A percentile compares a stretch with the other conserved stretches of the same genome.
phyloP scores from a whole-genome alignment of 2,888 invertebrate species.

The Drosophila subquinaria region DNA sequence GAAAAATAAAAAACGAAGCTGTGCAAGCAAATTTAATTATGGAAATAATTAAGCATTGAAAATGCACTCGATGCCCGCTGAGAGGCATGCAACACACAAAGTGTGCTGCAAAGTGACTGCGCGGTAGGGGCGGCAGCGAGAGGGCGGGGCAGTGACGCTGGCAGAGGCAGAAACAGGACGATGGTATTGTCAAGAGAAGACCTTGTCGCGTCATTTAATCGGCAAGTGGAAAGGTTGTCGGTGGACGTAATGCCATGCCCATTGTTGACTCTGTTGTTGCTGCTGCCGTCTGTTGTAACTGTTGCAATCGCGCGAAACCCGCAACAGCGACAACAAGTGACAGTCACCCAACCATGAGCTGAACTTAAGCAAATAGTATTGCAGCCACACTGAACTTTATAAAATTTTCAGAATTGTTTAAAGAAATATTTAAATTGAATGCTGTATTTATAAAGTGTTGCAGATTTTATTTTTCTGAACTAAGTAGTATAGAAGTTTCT shows the following conservation, averaged over 20 bases:
- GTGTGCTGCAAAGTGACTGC: constrained; percentile 5
- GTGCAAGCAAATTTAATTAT: constrained; percentile 77
- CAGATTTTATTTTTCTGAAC: background rate
- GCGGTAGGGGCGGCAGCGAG: background rate
- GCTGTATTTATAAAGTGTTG: too few species aligned
- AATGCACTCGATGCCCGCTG: constrained; percentile 62
- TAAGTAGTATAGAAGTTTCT: background rate
- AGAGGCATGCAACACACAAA: constrained; percentile 28
- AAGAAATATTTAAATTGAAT: background rate
- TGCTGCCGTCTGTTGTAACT: background rate
- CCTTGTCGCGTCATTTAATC: constrained; percentile 51
- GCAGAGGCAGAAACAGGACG: background rate
- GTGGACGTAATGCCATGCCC: constrained; percentile 20
- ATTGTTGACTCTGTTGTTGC: constrained; percentile 14
- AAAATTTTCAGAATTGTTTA: background rate
- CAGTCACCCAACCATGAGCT: constrained; percentile 1
- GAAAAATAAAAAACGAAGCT: constrained; percentile 27
- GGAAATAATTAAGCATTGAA: constrained; percentile 81
- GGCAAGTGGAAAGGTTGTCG: constrained; percentile 44
- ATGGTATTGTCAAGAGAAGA: constrained; percentile 30
- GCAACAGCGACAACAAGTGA: constrained; percentile 15
- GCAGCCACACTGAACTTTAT: background rate
- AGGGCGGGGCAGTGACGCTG: background rate
- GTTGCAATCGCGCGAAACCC: constrained; percentile 6
- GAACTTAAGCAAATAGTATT: background rate